These are phyloP conservation scores for Tanytarsus gracilentus DNA, from an alignment of 2,888 invertebrate species.

Conservation along the genomic window DNA sequence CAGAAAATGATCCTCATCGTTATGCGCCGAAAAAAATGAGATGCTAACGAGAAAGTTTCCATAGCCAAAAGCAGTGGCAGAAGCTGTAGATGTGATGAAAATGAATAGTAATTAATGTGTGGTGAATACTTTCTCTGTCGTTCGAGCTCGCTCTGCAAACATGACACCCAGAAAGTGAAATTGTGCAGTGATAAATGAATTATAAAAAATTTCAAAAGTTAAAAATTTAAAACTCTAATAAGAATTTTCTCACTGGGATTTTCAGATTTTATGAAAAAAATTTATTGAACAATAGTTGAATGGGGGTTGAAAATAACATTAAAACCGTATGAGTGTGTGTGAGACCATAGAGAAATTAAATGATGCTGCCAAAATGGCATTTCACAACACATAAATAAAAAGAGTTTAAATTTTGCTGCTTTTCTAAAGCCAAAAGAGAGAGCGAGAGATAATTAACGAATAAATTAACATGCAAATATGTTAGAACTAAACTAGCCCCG, in stretches of 20 bases:
- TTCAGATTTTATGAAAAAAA: too few relatives aligned
- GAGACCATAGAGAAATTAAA: background rate
- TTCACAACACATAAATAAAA: conserved; percentile 1
- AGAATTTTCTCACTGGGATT: too few relatives aligned
- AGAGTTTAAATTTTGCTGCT: conserved; percentile 12
- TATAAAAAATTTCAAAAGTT: too few relatives aligned
- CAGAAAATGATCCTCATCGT: background rate
- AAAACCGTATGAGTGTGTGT: too few relatives aligned
- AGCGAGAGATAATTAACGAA: conserved; percentile 27
- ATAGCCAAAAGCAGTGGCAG: background rate
- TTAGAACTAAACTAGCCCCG: conserved; percentile 17
- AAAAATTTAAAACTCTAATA: too few relatives aligned
- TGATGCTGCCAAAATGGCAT: background rate
- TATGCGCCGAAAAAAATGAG: background rate
- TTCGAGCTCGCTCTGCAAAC: too few relatives aligned
- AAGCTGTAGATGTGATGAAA: conserved; percentile 5
- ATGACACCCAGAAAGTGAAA: too few relatives aligned
- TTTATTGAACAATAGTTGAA: too few relatives aligned
- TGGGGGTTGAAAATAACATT: too few relatives aligned
- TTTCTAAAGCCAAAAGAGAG: background rate
- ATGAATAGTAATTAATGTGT: conserved; percentile 4
- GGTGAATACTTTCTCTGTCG: background rate
- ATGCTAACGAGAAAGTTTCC: too few relatives aligned
- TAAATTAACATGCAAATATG: conserved; percentile 26
- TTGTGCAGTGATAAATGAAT: too few relatives aligned